Conservation (phyloP, 2,888 invertebrate species). For the Blomia tropicalis region DNA sequence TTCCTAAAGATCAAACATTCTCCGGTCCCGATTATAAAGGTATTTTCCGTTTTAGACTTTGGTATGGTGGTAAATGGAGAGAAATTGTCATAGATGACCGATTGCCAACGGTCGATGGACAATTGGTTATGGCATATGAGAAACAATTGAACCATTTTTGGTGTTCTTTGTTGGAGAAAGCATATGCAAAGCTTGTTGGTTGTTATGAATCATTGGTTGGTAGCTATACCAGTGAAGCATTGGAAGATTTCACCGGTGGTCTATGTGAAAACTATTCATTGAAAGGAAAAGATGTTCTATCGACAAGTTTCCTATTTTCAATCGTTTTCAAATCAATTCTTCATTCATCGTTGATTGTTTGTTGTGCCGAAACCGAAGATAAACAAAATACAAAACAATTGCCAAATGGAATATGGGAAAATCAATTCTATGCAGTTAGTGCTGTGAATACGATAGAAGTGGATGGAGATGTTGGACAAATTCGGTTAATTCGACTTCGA, state of each 20-base stretch:
- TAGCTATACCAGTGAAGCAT: constrained; percentile 47
- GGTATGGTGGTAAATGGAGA: constrained; percentile 63
- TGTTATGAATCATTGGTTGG: constrained; percentile 44
- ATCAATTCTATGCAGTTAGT: background rate
- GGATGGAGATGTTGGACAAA: constrained; percentile 22
- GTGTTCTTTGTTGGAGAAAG: constrained; percentile 60
- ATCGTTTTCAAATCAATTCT: constrained; percentile 54
- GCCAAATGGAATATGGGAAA: background rate
- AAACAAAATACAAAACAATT: background rate
- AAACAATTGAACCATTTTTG: constrained; percentile 52
- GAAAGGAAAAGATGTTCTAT: background rate
- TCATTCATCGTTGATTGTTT: constrained; percentile 48
- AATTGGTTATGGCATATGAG: constrained; percentile 47
- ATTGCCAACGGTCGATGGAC: constrained; percentile 51
- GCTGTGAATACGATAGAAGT: background rate
- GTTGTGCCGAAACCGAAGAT: constrained; percentile 38
- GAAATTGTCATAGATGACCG: constrained; percentile 54
- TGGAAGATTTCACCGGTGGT: constrained; percentile 48
- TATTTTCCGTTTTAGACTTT: constrained; percentile 54
- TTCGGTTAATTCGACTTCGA: constrained; percentile 40
- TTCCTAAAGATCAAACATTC: background rate
- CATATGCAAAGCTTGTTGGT: constrained; percentile 57
- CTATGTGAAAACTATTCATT: background rate
- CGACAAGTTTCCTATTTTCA: constrained; percentile 34
- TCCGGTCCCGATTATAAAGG: background rate